These are phyloP conservation scores for Vollenhovia emeryi DNA, from an alignment of 1,140 invertebrate species.

Conservation along the genomic window DNA sequence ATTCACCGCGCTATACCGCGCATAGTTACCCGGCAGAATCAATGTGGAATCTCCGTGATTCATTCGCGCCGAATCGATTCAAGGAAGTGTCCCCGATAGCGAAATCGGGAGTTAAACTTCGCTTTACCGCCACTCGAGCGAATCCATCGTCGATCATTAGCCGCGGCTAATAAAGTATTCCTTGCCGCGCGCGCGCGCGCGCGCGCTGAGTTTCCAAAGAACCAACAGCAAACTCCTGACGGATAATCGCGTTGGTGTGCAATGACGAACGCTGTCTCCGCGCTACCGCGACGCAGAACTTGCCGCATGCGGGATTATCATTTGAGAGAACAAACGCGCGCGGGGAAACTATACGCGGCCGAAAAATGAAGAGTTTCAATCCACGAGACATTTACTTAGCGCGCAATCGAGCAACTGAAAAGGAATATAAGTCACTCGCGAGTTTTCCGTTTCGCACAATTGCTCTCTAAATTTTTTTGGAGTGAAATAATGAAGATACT, in stretches of 20 bases:
- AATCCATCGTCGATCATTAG: slow-evolving; percentile 46
- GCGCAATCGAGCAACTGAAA: not conserved
- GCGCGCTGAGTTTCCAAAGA: slow-evolving; percentile 19
- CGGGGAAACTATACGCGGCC: not conserved
- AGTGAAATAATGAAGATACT: too few relatives aligned
- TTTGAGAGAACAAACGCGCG: not conserved
- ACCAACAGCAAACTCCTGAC: slow-evolving; percentile 34
- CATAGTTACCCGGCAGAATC: not conserved
- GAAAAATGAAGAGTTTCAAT: not conserved
- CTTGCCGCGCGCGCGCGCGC: slow-evolving; percentile 5
- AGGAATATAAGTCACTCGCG: not conserved
- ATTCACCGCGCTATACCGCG: not conserved
- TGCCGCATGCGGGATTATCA: not conserved
- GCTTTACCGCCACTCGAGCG: not conserved
- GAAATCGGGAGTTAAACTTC: slow-evolving; percentile 46
- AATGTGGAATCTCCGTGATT: slow-evolving; percentile 25
- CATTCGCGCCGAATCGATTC: slow-evolving; percentile 24
- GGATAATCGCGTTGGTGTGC: slow-evolving; percentile 27
- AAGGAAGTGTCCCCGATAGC: slow-evolving; percentile 26
- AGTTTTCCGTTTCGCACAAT: not conserved
- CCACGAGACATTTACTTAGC: not conserved
- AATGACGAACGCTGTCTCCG: not conserved
- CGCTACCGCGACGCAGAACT: not conserved
- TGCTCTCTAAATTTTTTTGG: too few relatives aligned
- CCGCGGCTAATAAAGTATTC: slow-evolving; percentile 48